Conservation (phyloP, 2,888 invertebrate species). For the Heliconius sara region DNA sequence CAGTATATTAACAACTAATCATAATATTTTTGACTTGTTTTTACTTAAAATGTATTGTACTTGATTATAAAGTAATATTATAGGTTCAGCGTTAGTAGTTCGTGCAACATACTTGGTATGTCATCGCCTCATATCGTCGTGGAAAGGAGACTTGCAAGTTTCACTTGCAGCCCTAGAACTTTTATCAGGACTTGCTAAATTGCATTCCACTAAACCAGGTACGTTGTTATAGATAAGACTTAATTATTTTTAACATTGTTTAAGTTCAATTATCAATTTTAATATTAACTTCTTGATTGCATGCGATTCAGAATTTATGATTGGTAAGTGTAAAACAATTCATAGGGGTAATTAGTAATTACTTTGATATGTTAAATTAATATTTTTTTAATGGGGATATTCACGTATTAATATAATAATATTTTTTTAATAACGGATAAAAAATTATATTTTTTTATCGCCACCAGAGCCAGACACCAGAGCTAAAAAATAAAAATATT, state of each 20-base stretch:
- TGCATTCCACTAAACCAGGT: constrained; percentile 96
- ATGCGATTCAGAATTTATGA: constrained; percentile 73
- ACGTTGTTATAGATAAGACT: constrained; percentile 49
- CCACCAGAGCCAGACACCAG: too few species aligned
- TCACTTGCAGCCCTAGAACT: constrained; percentile 97
- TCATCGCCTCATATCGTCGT: constrained; percentile 96
- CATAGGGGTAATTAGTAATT: too few species aligned
- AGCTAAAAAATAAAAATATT: too few species aligned
- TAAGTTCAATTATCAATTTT: not conserved
- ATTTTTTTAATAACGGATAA: too few species aligned
- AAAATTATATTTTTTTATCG: too few species aligned
- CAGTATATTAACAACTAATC: too few species aligned
- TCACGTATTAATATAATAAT: too few species aligned
- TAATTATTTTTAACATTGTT: not conserved
- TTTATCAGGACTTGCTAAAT: constrained; percentile 93
- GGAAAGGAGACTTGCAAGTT: constrained; percentile 97
- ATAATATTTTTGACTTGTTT: not conserved
- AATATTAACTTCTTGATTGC: constrained; percentile 53
- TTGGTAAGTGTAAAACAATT: constrained; percentile 62
- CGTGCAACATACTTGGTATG: constrained; percentile 97
- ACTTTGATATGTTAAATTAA: too few species aligned
- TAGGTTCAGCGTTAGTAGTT: constrained; percentile 90
- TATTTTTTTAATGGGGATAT: too few species aligned
- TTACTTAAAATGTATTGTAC: not conserved
- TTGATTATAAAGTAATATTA: constrained; percentile 24